Percentiles rank a stretch among this genome's conserved stretches.
Conservation (phyloP, 1,140 invertebrate species). For the Drosophila eugracilis region DNA sequence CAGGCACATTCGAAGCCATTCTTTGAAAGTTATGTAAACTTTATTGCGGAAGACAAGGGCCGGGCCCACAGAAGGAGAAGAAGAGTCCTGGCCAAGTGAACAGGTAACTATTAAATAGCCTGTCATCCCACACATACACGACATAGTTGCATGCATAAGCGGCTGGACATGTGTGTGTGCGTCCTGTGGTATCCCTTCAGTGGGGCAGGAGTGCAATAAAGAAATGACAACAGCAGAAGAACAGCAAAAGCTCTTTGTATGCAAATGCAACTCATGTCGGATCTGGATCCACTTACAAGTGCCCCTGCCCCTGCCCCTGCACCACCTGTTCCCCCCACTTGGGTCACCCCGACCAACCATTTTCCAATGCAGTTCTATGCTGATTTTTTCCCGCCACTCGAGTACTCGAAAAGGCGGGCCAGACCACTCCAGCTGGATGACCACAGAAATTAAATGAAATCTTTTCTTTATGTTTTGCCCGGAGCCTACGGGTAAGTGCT, state of each 20-base stretch:
- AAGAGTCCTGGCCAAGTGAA: slow-evolving; percentile 26
- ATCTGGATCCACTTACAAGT: slow-evolving; percentile 64
- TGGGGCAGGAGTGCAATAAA: slow-evolving; percentile 45
- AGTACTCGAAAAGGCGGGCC: slow-evolving; percentile 62
- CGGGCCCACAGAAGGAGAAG: neutral
- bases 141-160: slow-evolving; percentile 28
- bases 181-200: slow-evolving; percentile 13
- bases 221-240: slow-evolving; percentile 54
- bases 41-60: slow-evolving; percentile 34
- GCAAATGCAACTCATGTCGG: slow-evolving; percentile 63
- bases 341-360: slow-evolving; percentile 5
- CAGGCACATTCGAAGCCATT: slow-evolving; percentile 31
- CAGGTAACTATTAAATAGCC: slow-evolving; percentile 57
- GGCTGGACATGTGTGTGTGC: slow-evolving; percentile 18
- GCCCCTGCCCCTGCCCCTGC: slow-evolving; percentile 32
- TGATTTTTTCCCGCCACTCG: slow-evolving; percentile 55
- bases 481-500: slow-evolving; percentile 45
- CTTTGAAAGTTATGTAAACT: slow-evolving; percentile 35
- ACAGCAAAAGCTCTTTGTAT: slow-evolving; percentile 70
- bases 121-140: slow-evolving; percentile 25
- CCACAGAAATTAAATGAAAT: slow-evolving; percentile 80
- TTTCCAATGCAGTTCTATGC: slow-evolving; percentile 32
- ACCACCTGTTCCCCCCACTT: slow-evolving; percentile 1
- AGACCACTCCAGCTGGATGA: slow-evolving; percentile 75
- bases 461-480: slow-evolving; percentile 45